A percentile compares a stretch with the other conserved stretches of the same genome.
phyloP scores from a whole-genome alignment of 2,888 invertebrate species.

The Hemistola chrysoprasaria region DNA sequence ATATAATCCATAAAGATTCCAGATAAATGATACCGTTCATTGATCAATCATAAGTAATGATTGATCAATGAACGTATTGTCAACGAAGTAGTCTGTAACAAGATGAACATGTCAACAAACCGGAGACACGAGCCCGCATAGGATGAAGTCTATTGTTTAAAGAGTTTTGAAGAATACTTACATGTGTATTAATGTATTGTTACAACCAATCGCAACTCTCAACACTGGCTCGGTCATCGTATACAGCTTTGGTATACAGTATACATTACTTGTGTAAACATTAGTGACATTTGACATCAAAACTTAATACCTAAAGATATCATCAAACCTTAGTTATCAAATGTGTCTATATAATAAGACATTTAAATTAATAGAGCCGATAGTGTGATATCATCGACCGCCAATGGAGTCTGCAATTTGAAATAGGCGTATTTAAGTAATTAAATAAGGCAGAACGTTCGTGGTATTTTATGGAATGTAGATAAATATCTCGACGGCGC shows the following conservation, averaged over 20 bases:
- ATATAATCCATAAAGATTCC: too few species aligned
- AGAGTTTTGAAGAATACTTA: slow-evolving; percentile 50
- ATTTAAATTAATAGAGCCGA: slow-evolving; percentile 14
- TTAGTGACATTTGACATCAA: slow-evolving; percentile 29
- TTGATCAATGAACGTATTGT: slow-evolving; percentile 60
- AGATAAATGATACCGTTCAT: slow-evolving; percentile 43
- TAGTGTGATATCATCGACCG: slow-evolving; percentile 13
- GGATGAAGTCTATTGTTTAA: slow-evolving; percentile 68
- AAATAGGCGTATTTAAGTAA: slow-evolving; percentile 11
- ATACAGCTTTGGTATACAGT: too few species aligned
- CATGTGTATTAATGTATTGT: slow-evolving; percentile 31
- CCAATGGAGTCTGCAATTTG: slow-evolving; percentile 14
- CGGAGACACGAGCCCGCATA: slow-evolving; percentile 59
- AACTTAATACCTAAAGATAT: slow-evolving; percentile 16
- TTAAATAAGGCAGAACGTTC: slow-evolving; percentile 11
- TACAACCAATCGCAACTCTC: slow-evolving; percentile 37
- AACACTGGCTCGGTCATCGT: slow-evolving; percentile 30
- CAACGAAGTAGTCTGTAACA: slow-evolving; percentile 46
- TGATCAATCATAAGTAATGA: slow-evolving; percentile 45
- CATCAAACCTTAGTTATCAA: slow-evolving; percentile 14
- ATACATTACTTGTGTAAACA: slow-evolving; percentile 30
- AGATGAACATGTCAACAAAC: slow-evolving; percentile 42
- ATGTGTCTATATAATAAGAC: slow-evolving; percentile 7
- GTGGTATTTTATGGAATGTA: slow-evolving; percentile 5
- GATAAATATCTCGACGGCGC: slow-evolving; percentile 26